Base-by-base conservation (phyloP, 2,113 vertebrate species). In the Brachirus orientalis region DNA sequence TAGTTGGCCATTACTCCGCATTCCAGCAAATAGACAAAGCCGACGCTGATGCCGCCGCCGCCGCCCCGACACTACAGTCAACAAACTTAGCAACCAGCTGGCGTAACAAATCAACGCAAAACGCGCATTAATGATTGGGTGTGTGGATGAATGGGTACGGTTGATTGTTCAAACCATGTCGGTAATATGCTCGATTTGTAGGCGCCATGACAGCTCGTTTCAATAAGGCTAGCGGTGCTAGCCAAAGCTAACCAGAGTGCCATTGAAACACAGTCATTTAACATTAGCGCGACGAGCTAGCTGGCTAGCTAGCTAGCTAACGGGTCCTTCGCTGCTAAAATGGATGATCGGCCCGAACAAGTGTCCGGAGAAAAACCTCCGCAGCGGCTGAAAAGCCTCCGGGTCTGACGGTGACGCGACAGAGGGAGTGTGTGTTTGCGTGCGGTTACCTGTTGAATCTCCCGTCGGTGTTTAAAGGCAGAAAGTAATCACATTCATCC, bases 131-230 rank as follows among this genome's bases (percentile, higher is more conserved):
- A 20, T n/a, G 8, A 6, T 7, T 0, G 0, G 1, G 0, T 0
- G 1, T 2, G 4, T 4, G 0, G 0, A 1, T 7, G 14, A 6
- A 8, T 4, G 35, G 4, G 0, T 20, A 2, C 1, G 13, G n/a
- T 1, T 7, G 37, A 37, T 18, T 40, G 3, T 28, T 48, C 4
- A 0, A 53, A 11, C 0, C 67, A 61, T 44, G 63, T 10, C 2
- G 38, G 38, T 7, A 10, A 36, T 60, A 41, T 35, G 47, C 18
- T 51, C 19, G 37, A 13, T 72, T 59, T 62, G 66, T 10, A 38
- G 79, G 79, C 88, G 86, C 83, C 90, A 84, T 89, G 87, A 90
- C 90, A 91, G 84, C 77, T 84, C 56, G 72, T 63, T 78, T 54
- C 14, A 71, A 79, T 62, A 44, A 63, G 55, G 81, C 83, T 85